Evolutionary conservation across 2,113 vertebrate species (phyloP).

Genomic region (Alaudala cheleensis): DNA sequence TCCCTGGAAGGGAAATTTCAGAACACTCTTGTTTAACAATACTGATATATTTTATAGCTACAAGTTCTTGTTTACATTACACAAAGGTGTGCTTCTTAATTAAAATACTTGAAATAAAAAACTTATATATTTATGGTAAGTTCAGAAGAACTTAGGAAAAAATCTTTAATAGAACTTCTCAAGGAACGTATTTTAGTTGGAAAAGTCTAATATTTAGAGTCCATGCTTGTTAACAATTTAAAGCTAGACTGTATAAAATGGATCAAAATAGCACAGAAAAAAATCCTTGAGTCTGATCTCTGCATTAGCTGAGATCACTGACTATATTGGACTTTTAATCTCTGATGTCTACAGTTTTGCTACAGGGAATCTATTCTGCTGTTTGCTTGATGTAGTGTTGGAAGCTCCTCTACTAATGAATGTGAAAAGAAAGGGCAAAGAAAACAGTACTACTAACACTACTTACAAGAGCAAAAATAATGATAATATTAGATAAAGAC

Average conservation of each 20-base stretch:
- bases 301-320: background rate
- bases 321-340: background rate
- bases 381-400: background rate
- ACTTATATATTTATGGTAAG: background rate
- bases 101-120: background rate
- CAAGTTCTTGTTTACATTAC: background rate
- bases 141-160: background rate
- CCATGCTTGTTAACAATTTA: background rate
- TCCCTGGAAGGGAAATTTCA: background rate
- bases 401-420: background rate
- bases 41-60: background rate
- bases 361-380: background rate
- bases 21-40: background rate
- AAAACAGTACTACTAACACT: background rate
- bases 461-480: background rate
- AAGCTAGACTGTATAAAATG: background rate
- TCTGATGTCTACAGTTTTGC: background rate
- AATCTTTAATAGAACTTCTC: background rate
- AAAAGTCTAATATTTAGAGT: background rate
- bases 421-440: background rate
- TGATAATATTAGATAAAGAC: background rate
- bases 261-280: background rate
- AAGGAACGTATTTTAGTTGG: background rate
- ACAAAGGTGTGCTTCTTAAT: background rate
- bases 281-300: background rate